Conservation (phyloP, 2,113 vertebrate species). For the Stegastes partitus region DNA sequence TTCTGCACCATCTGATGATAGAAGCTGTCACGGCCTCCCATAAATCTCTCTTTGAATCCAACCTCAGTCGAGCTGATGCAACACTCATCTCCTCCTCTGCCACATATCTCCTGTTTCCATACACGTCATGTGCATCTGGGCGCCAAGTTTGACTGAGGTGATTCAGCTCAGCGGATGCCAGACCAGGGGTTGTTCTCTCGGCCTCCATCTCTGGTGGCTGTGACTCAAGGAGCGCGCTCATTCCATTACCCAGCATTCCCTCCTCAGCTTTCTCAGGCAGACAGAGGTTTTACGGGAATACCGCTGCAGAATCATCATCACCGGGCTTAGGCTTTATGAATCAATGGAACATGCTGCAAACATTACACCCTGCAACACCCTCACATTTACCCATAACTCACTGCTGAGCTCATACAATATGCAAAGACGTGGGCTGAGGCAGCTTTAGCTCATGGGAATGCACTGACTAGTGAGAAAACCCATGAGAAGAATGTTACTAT, state of each 20-base stretch:
- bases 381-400: slow-evolving; percentile 77
- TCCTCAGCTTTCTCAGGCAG: slow-evolving; percentile 58
- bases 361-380: slow-evolving; percentile 75
- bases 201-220: slow-evolving; percentile 58
- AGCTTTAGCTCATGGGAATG: slow-evolving; percentile 54
- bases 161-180: slow-evolving; percentile 71
- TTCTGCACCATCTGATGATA: slow-evolving; percentile 25
- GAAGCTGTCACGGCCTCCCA: slow-evolving; percentile 20
- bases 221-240: slow-evolving; percentile 72
- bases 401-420: slow-evolving; percentile 74
- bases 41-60: slow-evolving; percentile 38
- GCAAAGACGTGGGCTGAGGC: slow-evolving; percentile 51
- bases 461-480: slow-evolving; percentile 38
- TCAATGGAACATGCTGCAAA: slow-evolving; percentile 83
- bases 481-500: slow-evolving; percentile 44
- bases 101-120: slow-evolving; percentile 58
- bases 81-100: slow-evolving; percentile 50
- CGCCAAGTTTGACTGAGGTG: slow-evolving; percentile 63
- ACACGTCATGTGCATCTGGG: slow-evolving; percentile 34
- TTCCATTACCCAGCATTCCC: slow-evolving; percentile 79
- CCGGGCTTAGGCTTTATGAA: slow-evolving; percentile 79
- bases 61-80: slow-evolving; percentile 53
- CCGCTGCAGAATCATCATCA: slow-evolving; percentile 82
- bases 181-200: slow-evolving; percentile 61
- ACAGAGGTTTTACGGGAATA: slow-evolving; percentile 84